A percentile compares a stretch with the other conserved stretches of the same genome.
These are phyloP conservation scores for Bucorvus abyssinicus DNA, from an alignment of 2,797 vertebrate genomes.

Conservation along the genomic window DNA sequence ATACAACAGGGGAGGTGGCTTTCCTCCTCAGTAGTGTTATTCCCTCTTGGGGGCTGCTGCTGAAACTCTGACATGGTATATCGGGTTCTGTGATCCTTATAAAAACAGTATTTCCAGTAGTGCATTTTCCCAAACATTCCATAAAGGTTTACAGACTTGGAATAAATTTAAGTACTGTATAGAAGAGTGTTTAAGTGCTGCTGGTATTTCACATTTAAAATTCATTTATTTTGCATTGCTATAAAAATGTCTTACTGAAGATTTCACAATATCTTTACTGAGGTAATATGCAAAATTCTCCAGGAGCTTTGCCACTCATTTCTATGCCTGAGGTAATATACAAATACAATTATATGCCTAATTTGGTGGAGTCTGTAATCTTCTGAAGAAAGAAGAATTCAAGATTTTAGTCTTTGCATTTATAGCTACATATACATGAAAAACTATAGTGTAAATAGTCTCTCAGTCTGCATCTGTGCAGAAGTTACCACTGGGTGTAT, in stretches of 20 bases:
- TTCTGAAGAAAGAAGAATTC: background rate
- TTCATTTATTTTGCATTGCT: background rate
- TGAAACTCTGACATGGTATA: background rate
- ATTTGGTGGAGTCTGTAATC: background rate
- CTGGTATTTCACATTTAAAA: background rate
- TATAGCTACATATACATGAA: background rate
- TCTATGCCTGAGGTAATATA: background rate
- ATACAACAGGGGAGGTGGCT: background rate
- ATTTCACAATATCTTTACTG: background rate
- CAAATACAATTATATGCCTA: background rate
- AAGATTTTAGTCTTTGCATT: background rate
- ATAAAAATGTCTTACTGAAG: background rate
- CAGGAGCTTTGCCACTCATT: background rate
- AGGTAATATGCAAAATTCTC: background rate
- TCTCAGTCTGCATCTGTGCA: background rate
- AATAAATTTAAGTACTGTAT: constrained; percentile 2
- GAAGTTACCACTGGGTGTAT: background rate
- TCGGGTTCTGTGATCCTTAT: background rate
- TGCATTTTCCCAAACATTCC: background rate
- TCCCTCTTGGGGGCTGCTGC: background rate
- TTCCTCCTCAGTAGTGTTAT: background rate
- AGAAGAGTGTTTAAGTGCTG: background rate
- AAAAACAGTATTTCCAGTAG: background rate
- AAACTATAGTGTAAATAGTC: background rate
- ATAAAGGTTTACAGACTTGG: background rate